Evolutionary conservation across 2,113 vertebrate species (phyloP), one percentile per base, ranked within the genome.

Genomic region (Poicephalus gulielmi): DNA sequence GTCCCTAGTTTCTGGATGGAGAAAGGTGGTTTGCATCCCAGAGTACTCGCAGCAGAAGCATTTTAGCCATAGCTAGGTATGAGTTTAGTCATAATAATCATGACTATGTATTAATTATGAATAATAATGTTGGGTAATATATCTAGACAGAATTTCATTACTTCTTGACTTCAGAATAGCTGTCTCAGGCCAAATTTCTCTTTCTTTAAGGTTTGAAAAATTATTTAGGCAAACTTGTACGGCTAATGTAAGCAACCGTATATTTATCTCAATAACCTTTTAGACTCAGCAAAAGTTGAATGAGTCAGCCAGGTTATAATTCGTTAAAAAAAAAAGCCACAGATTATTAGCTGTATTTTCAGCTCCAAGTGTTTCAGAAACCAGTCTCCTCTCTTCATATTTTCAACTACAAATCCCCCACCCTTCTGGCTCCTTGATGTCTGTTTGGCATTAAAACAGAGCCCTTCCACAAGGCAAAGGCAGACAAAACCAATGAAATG

Each of bases 371-470:
- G 60, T 86, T 92, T 89, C 69, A 84, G 86, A 67, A 94, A 82
- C 31, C 37, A 68, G 50, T 28, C 62, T 86, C 53, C 25, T 77
- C 31, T 88, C 46, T 92, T 91, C 73, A 75, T 84, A 66, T 50
- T 91, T 84, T 92, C 81, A 91, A 13, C 53, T 71, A 50, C 35
- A 62, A 92, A 79, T 62, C 31, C 52, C 62, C 53, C 46, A 95
- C 71, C n/a, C 67, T 91, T 87, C 89, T 83, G 94, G 57, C 69
- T 95, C 83, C 83, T 95, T 90, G 64, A 68, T 84, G 73, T 92
- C 80, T 89, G 8, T 86, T 84, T 94, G 83, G 73, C 80, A 64
- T 39, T 17, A 13, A 71, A 43, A 64, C 55, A 64, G 25, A 68
- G 60, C 81, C 86, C 60, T 91, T 91, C 68, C 31, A 60, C 31